Evolutionary conservation across 2,113 vertebrate genomes (phyloP), one percentile per base, ranked within the genome.

Genomic region (Jaculus jaculus): DNA sequence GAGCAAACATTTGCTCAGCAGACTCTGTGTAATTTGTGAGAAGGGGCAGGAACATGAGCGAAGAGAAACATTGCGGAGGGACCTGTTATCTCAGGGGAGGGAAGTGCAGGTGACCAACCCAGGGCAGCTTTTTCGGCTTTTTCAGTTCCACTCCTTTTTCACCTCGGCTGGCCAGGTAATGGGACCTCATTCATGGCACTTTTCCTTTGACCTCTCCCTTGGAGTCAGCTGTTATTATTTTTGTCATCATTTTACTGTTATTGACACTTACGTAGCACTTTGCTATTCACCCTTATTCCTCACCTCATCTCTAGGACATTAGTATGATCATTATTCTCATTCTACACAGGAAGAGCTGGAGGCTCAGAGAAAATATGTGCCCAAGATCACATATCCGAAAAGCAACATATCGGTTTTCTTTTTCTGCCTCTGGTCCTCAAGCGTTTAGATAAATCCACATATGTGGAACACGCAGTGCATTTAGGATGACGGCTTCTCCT

Each of bases 1-100:
- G 18, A 90, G 34, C 89, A 95, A 96, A 96, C 58, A 96, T 96
- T 93, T 92, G 94, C 91, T 84, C 73, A 92, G 81, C 16, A 15
- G 51, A 60, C 63, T 77, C 72, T 94, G 58, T 88, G 60, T 71
- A n/a, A 89, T 82, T 69, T 80, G 81, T 75, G 87, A 87, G 80
- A 58, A 58, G 69, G 74, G 82, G 71, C 77, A 86, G 90, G 47
- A 60, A 23, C 13, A 1, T 58, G 51, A 8, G 65, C 11, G 66
- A 4, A 23, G 47, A 75, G 80, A 79, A 73, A 72, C 28, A 7
- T 18, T 1, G 24, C 28, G 16, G 54, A 39, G 39, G 71, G 47
- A 61, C 66, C 8, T 32, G 32, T 84, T 87, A 81, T 81, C 83
- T 87, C 54, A 16, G 54, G 71, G 91, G 68, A 63, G 66, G 87